phyloP scores from a whole-genome alignment of 2,113 vertebrate genomes.

The Tupaia chinensis region DNA sequence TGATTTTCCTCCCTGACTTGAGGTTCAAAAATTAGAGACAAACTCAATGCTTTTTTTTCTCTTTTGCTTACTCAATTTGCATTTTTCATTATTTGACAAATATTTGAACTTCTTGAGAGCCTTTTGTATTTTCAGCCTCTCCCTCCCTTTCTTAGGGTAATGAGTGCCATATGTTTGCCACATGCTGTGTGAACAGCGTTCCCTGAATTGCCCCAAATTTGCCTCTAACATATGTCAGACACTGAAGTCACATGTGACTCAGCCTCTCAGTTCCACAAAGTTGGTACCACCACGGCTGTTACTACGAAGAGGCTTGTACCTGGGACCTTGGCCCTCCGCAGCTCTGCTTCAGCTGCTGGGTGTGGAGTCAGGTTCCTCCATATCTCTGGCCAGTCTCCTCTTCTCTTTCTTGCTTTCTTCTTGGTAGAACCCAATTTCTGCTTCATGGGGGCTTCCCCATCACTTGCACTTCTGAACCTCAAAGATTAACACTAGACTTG shows the following conservation, averaged over 20 bases:
- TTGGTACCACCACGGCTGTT: not conserved
- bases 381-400: not conserved
- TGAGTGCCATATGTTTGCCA: not conserved
- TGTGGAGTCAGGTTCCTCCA: rapidly evolving
- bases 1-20: not conserved
- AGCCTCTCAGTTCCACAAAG: not conserved
- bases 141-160: not conserved
- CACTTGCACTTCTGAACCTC: not conserved
- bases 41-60: not conserved
- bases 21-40: conserved; percentile 24
- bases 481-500: not conserved
- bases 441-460: not conserved
- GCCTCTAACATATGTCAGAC: not conserved
- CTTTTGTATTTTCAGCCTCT: not conserved
- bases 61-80: not conserved
- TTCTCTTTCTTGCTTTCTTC: not conserved
- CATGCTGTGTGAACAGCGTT: not conserved
- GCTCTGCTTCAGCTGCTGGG: not conserved
- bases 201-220: not conserved
- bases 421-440: no score
- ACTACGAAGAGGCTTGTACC: not conserved
- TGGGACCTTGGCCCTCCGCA: not conserved
- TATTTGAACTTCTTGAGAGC: conserved; percentile 13
- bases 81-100: not conserved
- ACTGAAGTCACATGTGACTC: not conserved